These are phyloP conservation scores for Cryptophagus acutangulus DNA, from an alignment of 2,888 invertebrate species.

Conservation along the genomic window DNA sequence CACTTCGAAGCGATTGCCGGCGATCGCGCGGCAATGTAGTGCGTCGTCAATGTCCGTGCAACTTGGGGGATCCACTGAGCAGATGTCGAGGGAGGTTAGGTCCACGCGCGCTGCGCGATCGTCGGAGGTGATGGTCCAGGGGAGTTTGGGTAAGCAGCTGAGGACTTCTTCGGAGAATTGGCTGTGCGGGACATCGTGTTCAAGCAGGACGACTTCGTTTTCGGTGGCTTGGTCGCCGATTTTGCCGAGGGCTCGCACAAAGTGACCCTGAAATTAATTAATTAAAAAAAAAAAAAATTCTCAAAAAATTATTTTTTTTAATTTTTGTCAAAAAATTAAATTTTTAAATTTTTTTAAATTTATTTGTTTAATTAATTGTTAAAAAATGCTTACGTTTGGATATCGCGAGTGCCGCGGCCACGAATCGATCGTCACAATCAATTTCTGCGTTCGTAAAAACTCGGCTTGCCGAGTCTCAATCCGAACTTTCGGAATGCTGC, in stretches of 20 bases:
- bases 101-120: conserved; percentile 76
- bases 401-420: conserved; percentile 94
- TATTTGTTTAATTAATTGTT: conserved; percentile 5
- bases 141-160: conserved; percentile 80
- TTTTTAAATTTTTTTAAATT: neutral
- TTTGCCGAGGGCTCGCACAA: conserved; percentile 86
- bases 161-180: conserved; percentile 93
- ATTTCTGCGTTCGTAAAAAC: conserved; percentile 72
- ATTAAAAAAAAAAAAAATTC: conserved; percentile 7
- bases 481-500: conserved; percentile 87
- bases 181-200: conserved; percentile 95
- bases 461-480: conserved; percentile 93
- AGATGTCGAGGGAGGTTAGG: conserved; percentile 78
- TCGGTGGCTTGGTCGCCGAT: conserved; percentile 94
- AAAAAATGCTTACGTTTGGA: conserved; percentile 58
- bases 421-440: conserved; percentile 92
- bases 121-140: conserved; percentile 85
- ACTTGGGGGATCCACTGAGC: conserved; percentile 96
- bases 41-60: conserved; percentile 99
- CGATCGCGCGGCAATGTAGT: conserved; percentile 76
- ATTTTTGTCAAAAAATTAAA: no score
- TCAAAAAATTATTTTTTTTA: no score
- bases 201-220: conserved; percentile 91
- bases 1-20: conserved; percentile 72
- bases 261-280: conserved; percentile 70